Conservation (phyloP, 2,113 vertebrate species). For the Brachionichthys hirsutus region DNA sequence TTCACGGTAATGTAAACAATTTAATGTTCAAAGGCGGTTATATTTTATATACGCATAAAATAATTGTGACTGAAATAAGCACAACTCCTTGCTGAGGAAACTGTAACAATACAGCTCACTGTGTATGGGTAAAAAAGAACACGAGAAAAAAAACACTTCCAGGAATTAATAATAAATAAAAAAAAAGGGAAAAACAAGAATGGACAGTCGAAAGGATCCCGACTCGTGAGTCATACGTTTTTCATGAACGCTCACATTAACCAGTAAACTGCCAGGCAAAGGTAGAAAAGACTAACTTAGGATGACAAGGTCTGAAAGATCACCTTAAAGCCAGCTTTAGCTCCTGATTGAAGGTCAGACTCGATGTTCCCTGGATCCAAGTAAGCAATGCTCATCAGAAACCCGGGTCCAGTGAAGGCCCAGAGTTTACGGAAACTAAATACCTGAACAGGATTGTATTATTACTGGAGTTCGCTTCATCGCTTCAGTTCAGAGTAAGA, state of each 20-base stretch:
- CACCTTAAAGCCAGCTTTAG: conserved; percentile 94
- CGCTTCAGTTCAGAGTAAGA: background rate
- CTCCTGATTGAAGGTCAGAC: conserved; percentile 95
- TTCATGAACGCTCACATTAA: too few relatives aligned
- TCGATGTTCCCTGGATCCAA: conserved; percentile 98
- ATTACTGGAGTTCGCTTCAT: background rate
- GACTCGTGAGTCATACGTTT: too few relatives aligned
- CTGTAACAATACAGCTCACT: background rate
- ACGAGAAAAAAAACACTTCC: background rate
- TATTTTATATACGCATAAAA: background rate
- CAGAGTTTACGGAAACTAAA: conserved; percentile 98
- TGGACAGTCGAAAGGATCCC: background rate
- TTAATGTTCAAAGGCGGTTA: background rate
- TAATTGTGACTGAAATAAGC: background rate
- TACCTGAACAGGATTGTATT: conserved; percentile 39
- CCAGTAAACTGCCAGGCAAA: background rate
- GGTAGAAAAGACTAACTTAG: background rate
- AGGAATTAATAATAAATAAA: background rate
- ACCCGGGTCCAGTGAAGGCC: conserved; percentile 97
- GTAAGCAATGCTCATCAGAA: conserved; percentile 99
- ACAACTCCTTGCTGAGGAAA: background rate
- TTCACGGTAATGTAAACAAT: background rate
- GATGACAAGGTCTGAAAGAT: background rate
- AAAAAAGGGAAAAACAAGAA: background rate
- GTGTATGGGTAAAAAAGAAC: background rate